Conservation (phyloP, 1,140 invertebrate species). For the Drosophila repletoides region DNA sequence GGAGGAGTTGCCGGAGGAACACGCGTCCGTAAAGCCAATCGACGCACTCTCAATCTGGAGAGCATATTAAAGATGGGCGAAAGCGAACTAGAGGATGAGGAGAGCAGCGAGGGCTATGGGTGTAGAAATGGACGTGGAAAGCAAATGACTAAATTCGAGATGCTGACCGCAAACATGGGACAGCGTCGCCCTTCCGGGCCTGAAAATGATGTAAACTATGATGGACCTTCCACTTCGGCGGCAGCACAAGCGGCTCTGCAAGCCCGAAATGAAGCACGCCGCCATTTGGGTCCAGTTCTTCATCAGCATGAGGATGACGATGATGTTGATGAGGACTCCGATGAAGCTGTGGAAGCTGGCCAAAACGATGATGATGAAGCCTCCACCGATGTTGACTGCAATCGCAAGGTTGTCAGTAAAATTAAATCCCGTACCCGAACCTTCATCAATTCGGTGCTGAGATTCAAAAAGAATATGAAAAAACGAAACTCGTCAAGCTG, state of each 20-base stretch:
- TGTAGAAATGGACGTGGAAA: background rate
- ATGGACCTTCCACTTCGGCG: conserved; percentile 44
- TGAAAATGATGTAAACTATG: conserved; percentile 25
- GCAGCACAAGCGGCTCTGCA: conserved; percentile 25
- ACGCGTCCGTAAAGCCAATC: conserved; percentile 45
- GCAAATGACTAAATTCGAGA: conserved; percentile 60
- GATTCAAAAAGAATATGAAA: conserved; percentile 75
- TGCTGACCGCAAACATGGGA: conserved; percentile 38
- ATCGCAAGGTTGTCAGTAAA: conserved; percentile 74
- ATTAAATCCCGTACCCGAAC: conserved; percentile 72
- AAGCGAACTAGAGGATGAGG: conserved; percentile 76
- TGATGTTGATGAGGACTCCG: background rate
- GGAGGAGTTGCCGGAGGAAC: background rate
- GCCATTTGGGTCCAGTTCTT: no score
- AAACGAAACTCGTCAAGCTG: conserved; percentile 75
- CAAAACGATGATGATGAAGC: background rate
- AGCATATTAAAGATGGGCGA: conserved; percentile 79
- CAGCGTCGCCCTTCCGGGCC: conserved; percentile 1
- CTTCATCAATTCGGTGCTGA: conserved; percentile 71
- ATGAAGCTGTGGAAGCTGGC: conserved; percentile 25
- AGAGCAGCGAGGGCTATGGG: conserved; percentile 25
- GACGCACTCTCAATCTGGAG: conserved; percentile 68
- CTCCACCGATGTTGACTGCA: conserved; percentile 38
- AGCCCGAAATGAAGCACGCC: background rate
- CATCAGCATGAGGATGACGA: background rate